phyloP scores from a whole-genome alignment of 2,113 vertebrate genomes.

The Setophaga coronata region DNA sequence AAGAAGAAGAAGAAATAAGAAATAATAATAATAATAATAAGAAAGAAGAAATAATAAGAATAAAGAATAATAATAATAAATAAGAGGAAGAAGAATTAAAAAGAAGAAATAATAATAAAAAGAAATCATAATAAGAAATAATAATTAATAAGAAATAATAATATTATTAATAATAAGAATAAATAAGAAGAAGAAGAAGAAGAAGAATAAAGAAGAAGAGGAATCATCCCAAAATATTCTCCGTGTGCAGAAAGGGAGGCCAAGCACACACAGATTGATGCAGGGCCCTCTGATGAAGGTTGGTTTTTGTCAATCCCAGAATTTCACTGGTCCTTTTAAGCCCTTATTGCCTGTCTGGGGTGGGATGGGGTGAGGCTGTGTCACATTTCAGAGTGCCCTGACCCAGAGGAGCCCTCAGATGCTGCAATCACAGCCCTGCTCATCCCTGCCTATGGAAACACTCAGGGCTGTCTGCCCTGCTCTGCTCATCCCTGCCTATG shows the following conservation, averaged over 20 bases:
- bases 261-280: background rate
- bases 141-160: too few relatives aligned
- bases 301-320: background rate
- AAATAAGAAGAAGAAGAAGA: too few relatives aligned
- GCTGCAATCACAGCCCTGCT: background rate
- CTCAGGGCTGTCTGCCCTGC: background rate
- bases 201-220: background rate
- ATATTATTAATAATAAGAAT: too few relatives aligned
- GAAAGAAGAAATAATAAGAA: too few relatives aligned
- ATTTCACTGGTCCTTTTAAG: background rate
- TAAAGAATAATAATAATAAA: too few relatives aligned
- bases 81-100: too few relatives aligned
- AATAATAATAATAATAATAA: too few relatives aligned
- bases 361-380: background rate
- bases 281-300: background rate
- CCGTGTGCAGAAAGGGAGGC: accelerated
- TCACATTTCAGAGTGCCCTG: background rate
- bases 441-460: background rate
- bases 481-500: background rate
- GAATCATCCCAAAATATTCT: background rate
- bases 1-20: too few relatives aligned
- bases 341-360: background rate
- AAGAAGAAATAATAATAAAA: too few relatives aligned
- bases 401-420: background rate
- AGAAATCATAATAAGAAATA: too few relatives aligned